Evolutionary conservation across 1,140 invertebrate species (phyloP), one percentile per base, ranked within the genome.

Genomic region (Trichonephila inaurata): DNA sequence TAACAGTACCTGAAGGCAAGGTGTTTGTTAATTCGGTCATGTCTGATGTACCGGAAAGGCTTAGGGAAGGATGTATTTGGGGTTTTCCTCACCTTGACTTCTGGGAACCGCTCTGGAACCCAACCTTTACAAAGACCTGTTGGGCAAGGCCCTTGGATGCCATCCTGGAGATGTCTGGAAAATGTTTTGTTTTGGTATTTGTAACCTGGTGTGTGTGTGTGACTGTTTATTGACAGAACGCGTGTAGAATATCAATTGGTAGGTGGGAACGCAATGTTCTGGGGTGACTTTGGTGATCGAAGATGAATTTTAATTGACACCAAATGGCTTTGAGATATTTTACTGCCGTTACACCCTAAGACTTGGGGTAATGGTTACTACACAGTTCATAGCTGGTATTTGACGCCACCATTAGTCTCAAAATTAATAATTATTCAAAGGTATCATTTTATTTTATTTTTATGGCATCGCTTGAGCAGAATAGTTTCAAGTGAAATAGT

Each of bases 1-100:
- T 87, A 87, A 87, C 85, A 28, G 85, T 87, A 87, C 40, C 61
- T 33, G 85, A 87, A 62, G 85, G 85, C 58, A 40, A n/a, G 51
- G 7, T 60, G 6, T 24, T 85, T 44, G 51, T 85, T 85, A 85
- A 85, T 44, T 64, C 85, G 85, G 85, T 87, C 85, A 87, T 62
- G 28, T 64, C 60, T 87, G 24, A 40, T 16, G n/a, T 85, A 33
- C 44, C 82, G 44, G 51, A 60, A 83, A 58, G 21, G 82, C 44
- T 51, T 24, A 58, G 51, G 51, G 51, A 19, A 85, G 44, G 82
- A 24, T 10, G 16, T 51, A 19, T n/a, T 24, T 60, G 82, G 44
- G 72, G 72, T 40, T 77, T 77, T 0, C 28, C 28, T 33, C 10
- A 40, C 28, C 72, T 40, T 40, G 72, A 33, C 72, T 77, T 28